Evolutionary conservation across 2,888 invertebrate genomes (phyloP).

Genomic region (Drosophila kuntzei): DNA sequence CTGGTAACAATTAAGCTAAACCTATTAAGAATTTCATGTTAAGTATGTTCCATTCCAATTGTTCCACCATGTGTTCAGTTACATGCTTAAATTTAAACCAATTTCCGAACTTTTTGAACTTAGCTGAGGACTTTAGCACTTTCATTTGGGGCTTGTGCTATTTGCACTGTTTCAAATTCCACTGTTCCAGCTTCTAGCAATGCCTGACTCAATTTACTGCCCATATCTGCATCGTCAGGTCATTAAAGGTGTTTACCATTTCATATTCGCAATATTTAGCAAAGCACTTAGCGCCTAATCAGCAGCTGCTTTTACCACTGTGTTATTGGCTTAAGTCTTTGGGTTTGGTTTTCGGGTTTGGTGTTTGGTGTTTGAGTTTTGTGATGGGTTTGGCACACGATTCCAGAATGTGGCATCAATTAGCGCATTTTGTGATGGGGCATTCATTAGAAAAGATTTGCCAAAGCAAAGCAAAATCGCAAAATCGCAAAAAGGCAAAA

Average conservation of each 20-base stretch:
- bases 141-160: neutral
- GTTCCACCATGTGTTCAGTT: too few relatives aligned
- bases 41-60: neutral
- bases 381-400: constrained; percentile 10
- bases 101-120: too few relatives aligned
- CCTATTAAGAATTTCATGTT: neutral
- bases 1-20: too few relatives aligned
- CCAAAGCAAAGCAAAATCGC: constrained; percentile 12
- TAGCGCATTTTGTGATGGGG: constrained; percentile 41
- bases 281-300: constrained; percentile 26
- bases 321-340: neutral
- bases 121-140: neutral
- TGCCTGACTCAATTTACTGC: neutral
- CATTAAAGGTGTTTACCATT: constrained; percentile 5
- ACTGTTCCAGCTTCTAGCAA: neutral
- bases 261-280: constrained; percentile 16
- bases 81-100: too few relatives aligned
- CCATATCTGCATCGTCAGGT: neutral
- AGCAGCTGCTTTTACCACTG: constrained; percentile 11
- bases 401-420: constrained; percentile 43
- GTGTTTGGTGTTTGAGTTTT: neutral
- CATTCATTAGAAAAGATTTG: constrained; percentile 39
- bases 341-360: neutral
- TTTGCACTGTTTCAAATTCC: neutral
- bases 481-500: neutral